Evolutionary conservation across 2,113 vertebrate genomes (phyloP), one percentile per base, ranked within the genome.

Genomic region (Labrus mixtus): DNA sequence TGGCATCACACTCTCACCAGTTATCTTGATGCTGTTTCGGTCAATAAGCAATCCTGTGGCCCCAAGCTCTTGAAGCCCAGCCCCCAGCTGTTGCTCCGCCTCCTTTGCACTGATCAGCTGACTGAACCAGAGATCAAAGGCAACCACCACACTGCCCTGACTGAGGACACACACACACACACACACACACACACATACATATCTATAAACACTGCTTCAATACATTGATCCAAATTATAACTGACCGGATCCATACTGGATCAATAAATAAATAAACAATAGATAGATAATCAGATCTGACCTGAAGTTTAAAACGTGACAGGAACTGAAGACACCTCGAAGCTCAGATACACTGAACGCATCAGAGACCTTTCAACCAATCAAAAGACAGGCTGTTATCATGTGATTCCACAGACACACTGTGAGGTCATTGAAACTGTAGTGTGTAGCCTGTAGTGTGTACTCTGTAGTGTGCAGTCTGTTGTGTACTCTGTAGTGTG

Each of bases 281-380:
- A 33, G 4, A 33, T 33, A 33, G 4, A 33, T 33, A 33, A 33
- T 33, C 29, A 33, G 29, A 33, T 33, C 87, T 79, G 9, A 95
- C 94, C 91, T 93, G 91, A 95, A 95, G 13, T 41, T 1, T 4
- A 59, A 67, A 37, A 95, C 89, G 17, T 83, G 73, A 75, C 90
- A 92, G 5, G 60, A 81, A 70, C 37, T 78, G 78, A 89, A 94
- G 25, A 66, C 20, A 37, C 10, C 57, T 1, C 22, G n/a, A 48
- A 93, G 79, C 2, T 84, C 46, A 15, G 85, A 69, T 33, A 43
- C 77, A 1, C 64, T 4, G 16, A 86, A 94, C 0, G 85, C 91
- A 3, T 88, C 79, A 0, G 82, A 79, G 7, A 95, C 80, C 94
- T 95, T 85, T 43, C 8, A 1, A 76, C 78, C 85, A 90, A 87